Conservation (phyloP, 1,140 invertebrate genomes). For the Temnothorax longispinosus region DNA sequence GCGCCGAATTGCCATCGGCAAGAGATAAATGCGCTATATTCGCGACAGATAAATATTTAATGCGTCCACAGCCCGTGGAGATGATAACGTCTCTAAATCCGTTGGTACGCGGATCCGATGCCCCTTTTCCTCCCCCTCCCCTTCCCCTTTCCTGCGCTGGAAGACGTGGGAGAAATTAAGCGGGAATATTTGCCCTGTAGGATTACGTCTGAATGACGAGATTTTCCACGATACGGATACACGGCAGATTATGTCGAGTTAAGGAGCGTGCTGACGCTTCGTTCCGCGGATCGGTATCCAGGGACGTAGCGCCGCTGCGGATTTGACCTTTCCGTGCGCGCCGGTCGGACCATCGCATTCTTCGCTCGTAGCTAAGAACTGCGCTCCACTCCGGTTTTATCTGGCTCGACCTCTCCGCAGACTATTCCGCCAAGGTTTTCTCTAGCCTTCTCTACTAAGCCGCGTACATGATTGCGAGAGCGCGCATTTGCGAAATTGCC, state of each 20-base stretch:
- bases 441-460: constrained; percentile 8
- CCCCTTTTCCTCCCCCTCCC: neutral
- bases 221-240: constrained; percentile 8
- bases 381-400: constrained; percentile 8
- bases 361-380: constrained; percentile 14
- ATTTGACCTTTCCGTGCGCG: constrained; percentile 9
- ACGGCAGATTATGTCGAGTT: constrained; percentile 7
- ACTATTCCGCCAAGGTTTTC: constrained; percentile 8
- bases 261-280: constrained; percentile 42
- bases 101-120: neutral
- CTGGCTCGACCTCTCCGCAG: constrained; percentile 1
- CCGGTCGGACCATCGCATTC: constrained; percentile 17
- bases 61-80: neutral
- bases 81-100: neutral
- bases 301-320: neutral
- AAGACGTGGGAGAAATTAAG: constrained; percentile 33
- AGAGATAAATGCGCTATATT: constrained; percentile 20
- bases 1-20: neutral
- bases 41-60: constrained; percentile 55
- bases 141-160: neutral
- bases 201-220: constrained; percentile 34
- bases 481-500: constrained; percentile 58
- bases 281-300: neutral
- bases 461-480: constrained; percentile 30
- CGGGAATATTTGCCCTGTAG: constrained; percentile 40